Percentiles rank a stretch among this genome's conserved stretches.
Evolutionary conservation across 1,140 invertebrate species (phyloP).

Genomic region (Pseudomyrmex dendroicus): DNA sequence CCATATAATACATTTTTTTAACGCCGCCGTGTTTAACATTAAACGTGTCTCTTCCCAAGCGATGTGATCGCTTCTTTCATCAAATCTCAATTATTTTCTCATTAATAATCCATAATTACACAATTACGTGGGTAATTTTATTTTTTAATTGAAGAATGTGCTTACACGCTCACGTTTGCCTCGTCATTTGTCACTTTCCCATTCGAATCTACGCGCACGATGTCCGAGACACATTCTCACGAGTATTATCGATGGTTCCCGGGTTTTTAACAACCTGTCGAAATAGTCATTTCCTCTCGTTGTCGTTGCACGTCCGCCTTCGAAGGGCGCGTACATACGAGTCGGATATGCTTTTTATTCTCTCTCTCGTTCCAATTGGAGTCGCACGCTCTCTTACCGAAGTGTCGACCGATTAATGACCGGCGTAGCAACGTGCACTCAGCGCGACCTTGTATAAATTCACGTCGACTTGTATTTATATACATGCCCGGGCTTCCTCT

Average conservation of each 20-base stretch:
- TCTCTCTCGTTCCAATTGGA: constrained; percentile 38
- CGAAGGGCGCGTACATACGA: constrained; percentile 22
- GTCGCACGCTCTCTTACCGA: constrained; percentile 48
- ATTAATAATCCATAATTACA: background rate
- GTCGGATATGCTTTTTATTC: constrained; percentile 37
- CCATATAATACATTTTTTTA: background rate
- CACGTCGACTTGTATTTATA: constrained; percentile 38
- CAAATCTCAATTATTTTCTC: constrained; percentile 3
- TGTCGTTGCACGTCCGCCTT: background rate
- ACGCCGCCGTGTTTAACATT: background rate
- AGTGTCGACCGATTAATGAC: constrained; percentile 66
- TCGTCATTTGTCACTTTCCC: background rate
- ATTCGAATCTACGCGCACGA: background rate
- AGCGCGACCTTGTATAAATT: constrained; percentile 53
- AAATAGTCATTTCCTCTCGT: constrained; percentile 42
- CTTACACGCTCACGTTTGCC: no score
- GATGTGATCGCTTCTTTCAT: background rate
- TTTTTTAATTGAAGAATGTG: no score
- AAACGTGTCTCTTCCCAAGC: background rate
- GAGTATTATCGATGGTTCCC: constrained; percentile 15
- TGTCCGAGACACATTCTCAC: background rate
- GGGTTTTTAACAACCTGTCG: constrained; percentile 35
- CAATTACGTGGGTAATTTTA: no score
- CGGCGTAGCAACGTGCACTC: constrained; percentile 22
- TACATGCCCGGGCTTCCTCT: background rate